Evolutionary conservation across 2,113 vertebrate genomes (phyloP), one percentile per base, ranked within the genome.

Genomic region (Apodemus speciosus): DNA sequence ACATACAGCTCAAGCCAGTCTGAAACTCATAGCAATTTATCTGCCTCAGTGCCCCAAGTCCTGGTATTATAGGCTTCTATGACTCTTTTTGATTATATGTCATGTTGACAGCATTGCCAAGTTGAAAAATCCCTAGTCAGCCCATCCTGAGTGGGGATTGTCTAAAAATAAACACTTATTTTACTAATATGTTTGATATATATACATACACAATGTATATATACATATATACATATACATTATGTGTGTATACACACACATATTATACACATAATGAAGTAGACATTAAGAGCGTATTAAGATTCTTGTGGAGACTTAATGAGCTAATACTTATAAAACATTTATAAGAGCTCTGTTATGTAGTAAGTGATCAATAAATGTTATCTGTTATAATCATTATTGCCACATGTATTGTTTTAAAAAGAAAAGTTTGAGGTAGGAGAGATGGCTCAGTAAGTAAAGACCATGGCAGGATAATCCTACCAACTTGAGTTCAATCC

Each of bases 311-410:
- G 58, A 83, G 56, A 62, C 4, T 83, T 40, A 62, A 60, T 43
- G 77, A 56, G 13, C 23, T 62, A 30, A 60, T 58, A 83, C 21
- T 38, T 38, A 58, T 38, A 43, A 83, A 83, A 20, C 4, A 27
- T n/a, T 15, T 60, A 43, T 43, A 35, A 20, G 23, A 62, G 14
- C 56, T 81, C 21, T 40, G 10, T 27, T 58, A 14, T 23, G 1
- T 38, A 58, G 35, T 8, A 56, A n/a, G 51, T 79, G 10, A 38
- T 81, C 77, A 81, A 60, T 81, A 53, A 53, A 80, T 80, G 35
- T 80, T 58, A 80, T 35, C 53, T 38, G 77, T 38, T 80, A 18
- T 43, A 79, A 87, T 69, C 90, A 79, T 91, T 91, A 88, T 35
- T 73, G 76, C 75, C 14, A 30, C 32, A 0, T 51, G 83, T 85